Evolutionary conservation across 2,113 vertebrate genomes (phyloP).

Genomic region (Martes martes): DNA sequence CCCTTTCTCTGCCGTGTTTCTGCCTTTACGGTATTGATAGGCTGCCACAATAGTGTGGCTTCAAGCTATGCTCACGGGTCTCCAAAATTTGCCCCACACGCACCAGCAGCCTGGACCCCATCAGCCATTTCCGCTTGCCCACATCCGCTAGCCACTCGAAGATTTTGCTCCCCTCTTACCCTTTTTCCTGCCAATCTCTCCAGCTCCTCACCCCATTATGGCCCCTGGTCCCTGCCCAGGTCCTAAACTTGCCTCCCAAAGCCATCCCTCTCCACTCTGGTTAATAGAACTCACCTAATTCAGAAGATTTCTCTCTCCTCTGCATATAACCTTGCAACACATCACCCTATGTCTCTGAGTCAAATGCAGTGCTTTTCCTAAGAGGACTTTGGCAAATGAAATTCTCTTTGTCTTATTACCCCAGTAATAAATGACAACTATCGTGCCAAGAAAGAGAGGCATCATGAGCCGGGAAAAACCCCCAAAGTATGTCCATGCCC

Average conservation of each 20-base stretch:
- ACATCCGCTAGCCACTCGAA: background rate
- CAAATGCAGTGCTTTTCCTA: background rate
- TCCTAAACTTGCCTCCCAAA: background rate
- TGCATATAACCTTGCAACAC: background rate
- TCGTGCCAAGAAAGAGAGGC: background rate
- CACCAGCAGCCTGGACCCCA: too few relatives aligned
- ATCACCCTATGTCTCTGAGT: background rate
- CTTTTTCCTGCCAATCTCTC: background rate
- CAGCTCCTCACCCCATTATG: too few relatives aligned
- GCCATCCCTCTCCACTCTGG: rapidly evolving
- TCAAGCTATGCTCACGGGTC: rapidly evolving
- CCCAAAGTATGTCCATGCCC: background rate
- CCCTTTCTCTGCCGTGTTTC: background rate
- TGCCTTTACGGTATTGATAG: background rate
- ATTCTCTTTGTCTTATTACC: background rate
- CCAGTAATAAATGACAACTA: background rate
- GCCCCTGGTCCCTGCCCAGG: background rate
- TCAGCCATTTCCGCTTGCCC: background rate
- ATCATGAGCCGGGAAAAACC: background rate
- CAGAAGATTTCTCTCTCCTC: background rate
- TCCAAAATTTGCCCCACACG: background rate
- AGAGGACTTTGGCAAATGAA: background rate
- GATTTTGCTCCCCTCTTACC: background rate
- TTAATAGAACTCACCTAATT: background rate
- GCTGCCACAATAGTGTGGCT: rapidly evolving